phyloP scores from a whole-genome alignment of 1,140 invertebrate species.

The Drosophila burlai region DNA sequence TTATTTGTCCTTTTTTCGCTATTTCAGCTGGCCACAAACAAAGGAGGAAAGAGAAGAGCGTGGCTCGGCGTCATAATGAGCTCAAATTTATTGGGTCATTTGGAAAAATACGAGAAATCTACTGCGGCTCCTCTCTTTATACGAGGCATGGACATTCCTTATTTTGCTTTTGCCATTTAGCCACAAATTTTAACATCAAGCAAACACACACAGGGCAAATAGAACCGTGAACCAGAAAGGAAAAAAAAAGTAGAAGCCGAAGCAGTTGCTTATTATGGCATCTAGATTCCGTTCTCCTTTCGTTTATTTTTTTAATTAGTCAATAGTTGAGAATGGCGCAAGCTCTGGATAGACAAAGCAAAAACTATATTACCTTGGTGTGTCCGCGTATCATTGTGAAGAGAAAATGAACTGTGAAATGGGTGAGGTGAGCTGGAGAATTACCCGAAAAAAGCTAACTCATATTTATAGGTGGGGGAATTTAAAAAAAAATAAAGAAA shows the following conservation, averaged over 20 bases:
- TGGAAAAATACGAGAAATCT: slow-evolving; percentile 78
- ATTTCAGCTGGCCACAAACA: slow-evolving; percentile 69
- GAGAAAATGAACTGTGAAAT: slow-evolving; percentile 66
- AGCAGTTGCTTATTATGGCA: slow-evolving; percentile 78
- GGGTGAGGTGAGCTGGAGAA: slow-evolving; percentile 47
- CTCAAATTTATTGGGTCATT: slow-evolving; percentile 83
- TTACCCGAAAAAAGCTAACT: slow-evolving; percentile 3
- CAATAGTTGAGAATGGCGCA: slow-evolving; percentile 61
- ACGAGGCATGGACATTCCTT: slow-evolving; percentile 44
- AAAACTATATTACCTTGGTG: slow-evolving; percentile 19
- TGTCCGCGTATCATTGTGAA: slow-evolving; percentile 13
- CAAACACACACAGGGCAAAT: slow-evolving; percentile 19
- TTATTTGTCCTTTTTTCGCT: slow-evolving; percentile 22
- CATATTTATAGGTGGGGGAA: slow-evolving; percentile 24
- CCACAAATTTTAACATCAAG: slow-evolving; percentile 45
- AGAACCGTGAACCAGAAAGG: slow-evolving; percentile 11
- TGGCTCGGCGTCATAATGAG: slow-evolving; percentile 81
- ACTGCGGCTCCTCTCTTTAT: slow-evolving; percentile 37
- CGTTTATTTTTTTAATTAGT: slow-evolving; percentile 76
- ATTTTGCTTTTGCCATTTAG: slow-evolving; percentile 39
- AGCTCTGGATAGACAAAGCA: slow-evolving; percentile 27
- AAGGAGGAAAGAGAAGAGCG: slow-evolving; percentile 54
- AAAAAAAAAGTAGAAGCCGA: slow-evolving; percentile 26
- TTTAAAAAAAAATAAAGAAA: not conserved
- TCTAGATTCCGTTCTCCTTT: slow-evolving; percentile 47